Evolutionary conservation across 2,797 vertebrate species (phyloP).

Genomic region (Sphenopsis melanotis): DNA sequence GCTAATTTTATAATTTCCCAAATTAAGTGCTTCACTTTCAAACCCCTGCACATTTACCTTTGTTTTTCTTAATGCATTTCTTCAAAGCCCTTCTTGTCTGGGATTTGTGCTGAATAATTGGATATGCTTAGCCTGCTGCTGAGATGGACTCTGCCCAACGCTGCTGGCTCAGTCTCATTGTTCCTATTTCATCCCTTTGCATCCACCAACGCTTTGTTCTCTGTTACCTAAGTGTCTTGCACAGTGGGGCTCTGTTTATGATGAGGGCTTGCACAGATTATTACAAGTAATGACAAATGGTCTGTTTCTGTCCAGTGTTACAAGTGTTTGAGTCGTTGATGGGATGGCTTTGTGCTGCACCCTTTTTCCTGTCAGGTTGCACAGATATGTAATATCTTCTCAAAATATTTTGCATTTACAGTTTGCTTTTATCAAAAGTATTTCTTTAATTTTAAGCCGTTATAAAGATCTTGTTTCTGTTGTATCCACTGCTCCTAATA

Average conservation of each 20-base stretch:
- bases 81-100: constrained; percentile 13
- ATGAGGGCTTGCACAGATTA: background rate
- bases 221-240: background rate
- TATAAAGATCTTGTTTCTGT: background rate
- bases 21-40: background rate
- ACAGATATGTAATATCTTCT: background rate
- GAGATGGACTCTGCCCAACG: background rate
- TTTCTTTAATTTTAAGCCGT: background rate
- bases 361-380: background rate
- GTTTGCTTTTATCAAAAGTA: background rate
- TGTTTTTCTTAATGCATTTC: background rate
- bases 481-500: background rate
- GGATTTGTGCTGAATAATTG: background rate
- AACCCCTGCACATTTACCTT: background rate
- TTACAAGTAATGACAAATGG: background rate
- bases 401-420: background rate
- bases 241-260: background rate
- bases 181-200: background rate
- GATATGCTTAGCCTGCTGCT: background rate
- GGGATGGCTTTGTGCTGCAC: background rate
- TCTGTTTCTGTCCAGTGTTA: background rate
- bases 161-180: background rate
- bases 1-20: background rate
- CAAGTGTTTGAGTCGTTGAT: background rate
- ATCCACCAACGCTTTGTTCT: background rate